Evolutionary conservation across 1,140 invertebrate genomes (phyloP).

Genomic region (Cydia pomonella): DNA sequence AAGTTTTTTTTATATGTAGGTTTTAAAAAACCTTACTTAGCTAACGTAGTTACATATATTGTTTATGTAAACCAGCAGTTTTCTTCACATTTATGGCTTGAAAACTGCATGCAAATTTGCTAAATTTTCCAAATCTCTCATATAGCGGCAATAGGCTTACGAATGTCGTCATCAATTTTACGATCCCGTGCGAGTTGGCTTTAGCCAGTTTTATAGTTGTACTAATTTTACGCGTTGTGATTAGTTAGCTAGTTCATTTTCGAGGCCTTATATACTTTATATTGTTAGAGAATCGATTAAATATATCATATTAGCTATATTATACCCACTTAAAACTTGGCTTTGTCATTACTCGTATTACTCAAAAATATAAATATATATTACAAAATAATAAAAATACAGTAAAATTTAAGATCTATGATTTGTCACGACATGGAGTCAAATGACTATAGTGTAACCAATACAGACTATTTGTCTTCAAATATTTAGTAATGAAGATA

Average conservation of each 20-base stretch:
- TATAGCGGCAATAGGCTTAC: slow-evolving; percentile 45
- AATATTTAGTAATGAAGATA: slow-evolving; percentile 27
- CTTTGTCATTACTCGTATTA: no score
- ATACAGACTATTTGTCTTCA: slow-evolving; percentile 20
- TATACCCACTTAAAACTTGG: no score
- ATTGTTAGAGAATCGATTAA: no score
- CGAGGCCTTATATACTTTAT: slow-evolving; percentile 19
- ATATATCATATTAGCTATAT: no score
- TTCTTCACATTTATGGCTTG: no score
- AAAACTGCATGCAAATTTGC: neutral
- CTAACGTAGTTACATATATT: no score
- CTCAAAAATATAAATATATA: no score
- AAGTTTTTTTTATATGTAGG: no score
- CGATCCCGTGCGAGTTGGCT: slow-evolving; percentile 42
- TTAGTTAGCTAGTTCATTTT: slow-evolving; percentile 51
- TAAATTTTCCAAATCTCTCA: neutral
- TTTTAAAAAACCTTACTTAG: no score
- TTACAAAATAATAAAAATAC: no score
- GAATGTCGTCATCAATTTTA: slow-evolving; percentile 67
- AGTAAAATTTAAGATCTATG: slow-evolving; percentile 24
- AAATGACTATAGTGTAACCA: neutral
- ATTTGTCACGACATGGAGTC: slow-evolving; percentile 35
- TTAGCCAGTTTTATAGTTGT: slow-evolving; percentile 63
- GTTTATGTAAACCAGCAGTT: no score
- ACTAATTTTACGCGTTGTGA: slow-evolving; percentile 66